A percentile compares a stretch with the other conserved stretches of the same genome.
Evolutionary conservation across 2,888 invertebrate species (phyloP).

Genomic region (Macropis europaea): DNA sequence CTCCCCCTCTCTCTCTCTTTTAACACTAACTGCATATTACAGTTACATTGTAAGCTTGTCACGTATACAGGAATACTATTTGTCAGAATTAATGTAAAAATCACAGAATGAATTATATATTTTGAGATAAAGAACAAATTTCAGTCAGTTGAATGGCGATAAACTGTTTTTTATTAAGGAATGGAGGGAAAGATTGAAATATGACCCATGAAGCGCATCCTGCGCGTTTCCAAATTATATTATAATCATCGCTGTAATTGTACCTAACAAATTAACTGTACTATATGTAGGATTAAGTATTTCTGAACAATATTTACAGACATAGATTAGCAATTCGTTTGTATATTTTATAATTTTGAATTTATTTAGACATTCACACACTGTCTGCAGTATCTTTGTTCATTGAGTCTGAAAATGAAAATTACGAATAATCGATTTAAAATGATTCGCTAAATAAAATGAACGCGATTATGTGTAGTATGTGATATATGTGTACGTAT

Average conservation of each 20-base stretch:
- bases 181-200: conserved; percentile 30
- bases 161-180: conserved; percentile 53
- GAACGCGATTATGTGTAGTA: conserved; percentile 49
- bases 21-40: conserved; percentile 22
- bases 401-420: conserved; percentile 5
- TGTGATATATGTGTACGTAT: conserved; percentile 54
- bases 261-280: conserved; percentile 62
- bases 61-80: conserved; percentile 39
- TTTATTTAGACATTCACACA: conserved; percentile 14
- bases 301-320: conserved; percentile 46
- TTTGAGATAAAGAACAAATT: conserved; percentile 63
- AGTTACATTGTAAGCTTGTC: conserved; percentile 47
- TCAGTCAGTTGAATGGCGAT: conserved; percentile 24
- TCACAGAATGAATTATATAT: conserved; percentile 63
- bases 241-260: conserved; percentile 39
- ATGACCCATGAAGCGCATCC: conserved; percentile 15
- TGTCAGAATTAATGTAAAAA: conserved; percentile 38
- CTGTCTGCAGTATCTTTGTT: background rate
- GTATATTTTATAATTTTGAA: conserved; percentile 36
- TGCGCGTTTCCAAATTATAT: conserved; percentile 42
- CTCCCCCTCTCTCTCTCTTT: conserved; percentile 24
- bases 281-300: conserved; percentile 50
- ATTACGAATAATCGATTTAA: conserved; percentile 27
- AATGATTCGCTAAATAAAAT: conserved; percentile 17
- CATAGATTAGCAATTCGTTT: conserved; percentile 29